Conservation (phyloP, 2,113 vertebrate genomes). For the Pitta sordida region DNA sequence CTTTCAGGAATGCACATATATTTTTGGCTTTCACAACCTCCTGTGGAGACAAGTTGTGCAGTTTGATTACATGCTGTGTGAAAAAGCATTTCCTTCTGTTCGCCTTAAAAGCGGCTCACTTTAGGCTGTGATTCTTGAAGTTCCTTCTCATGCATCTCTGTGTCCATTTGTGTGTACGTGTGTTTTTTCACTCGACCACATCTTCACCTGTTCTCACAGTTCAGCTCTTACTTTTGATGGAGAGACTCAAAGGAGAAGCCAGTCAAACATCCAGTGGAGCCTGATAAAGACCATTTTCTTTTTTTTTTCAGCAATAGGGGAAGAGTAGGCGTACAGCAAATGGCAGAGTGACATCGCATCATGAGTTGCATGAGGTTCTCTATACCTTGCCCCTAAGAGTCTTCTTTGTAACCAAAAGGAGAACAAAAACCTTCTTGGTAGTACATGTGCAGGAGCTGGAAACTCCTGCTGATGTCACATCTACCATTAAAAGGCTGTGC, state of each 20-base stretch:
- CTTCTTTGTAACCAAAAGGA: conserved; percentile 63
- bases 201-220: not conserved
- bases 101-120: not conserved
- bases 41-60: not conserved
- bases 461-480: conserved; percentile 65
- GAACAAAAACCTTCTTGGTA: conserved; percentile 65
- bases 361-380: conserved; percentile 45
- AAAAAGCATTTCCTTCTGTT: conserved; percentile 4
- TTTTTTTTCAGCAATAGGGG: conserved; percentile 16
- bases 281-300: not conserved
- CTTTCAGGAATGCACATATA: not conserved
- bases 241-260: not conserved
- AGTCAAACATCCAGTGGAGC: not conserved
- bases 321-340: conserved; percentile 59
- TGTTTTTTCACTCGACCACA: not conserved
- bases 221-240: not conserved
- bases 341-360: conserved; percentile 48
- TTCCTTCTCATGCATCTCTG: not conserved
- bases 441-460: conserved; percentile 43
- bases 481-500: conserved; percentile 42
- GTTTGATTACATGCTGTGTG: not conserved
- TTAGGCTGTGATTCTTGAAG: not conserved
- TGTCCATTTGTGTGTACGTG: not conserved
- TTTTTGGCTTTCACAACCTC: not conserved
- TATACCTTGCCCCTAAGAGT: not conserved